Evolutionary conservation across 2,113 vertebrate species (phyloP).

Genomic region (Perca fluviatilis): DNA sequence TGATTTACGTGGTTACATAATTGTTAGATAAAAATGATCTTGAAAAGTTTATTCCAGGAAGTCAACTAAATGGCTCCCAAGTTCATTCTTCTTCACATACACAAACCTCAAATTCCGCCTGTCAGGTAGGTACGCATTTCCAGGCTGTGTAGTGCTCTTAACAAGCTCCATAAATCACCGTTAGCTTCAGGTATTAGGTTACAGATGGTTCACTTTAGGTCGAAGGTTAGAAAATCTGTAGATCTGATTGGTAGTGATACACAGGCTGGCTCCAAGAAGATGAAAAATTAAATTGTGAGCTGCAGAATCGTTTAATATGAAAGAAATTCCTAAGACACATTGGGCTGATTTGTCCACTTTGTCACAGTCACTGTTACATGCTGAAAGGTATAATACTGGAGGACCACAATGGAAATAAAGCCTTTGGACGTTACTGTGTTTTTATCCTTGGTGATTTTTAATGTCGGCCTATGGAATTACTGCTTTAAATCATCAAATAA

Average conservation of each 20-base stretch:
- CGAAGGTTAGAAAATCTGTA: neutral
- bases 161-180: constrained; percentile 17
- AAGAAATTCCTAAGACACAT: neutral
- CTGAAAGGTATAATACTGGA: neutral
- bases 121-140: neutral
- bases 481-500: too few relatives aligned
- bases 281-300: neutral
- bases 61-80: neutral
- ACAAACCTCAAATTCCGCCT: neutral
- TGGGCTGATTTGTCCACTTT: neutral
- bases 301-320: neutral
- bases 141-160: neutral
- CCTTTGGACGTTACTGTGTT: too few relatives aligned
- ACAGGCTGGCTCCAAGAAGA: neutral
- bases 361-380: neutral
- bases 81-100: neutral
- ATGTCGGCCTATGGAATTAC: too few relatives aligned
- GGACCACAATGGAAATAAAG: too few relatives aligned
- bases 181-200: constrained; percentile 10
- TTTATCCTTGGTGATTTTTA: too few relatives aligned
- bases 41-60: neutral
- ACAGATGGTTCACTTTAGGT: constrained; percentile 2
- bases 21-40: neutral
- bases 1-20: too few relatives aligned
- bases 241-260: neutral